phyloP scores from a whole-genome alignment of 2,888 invertebrate species.

The Cantharis flavilabris region DNA sequence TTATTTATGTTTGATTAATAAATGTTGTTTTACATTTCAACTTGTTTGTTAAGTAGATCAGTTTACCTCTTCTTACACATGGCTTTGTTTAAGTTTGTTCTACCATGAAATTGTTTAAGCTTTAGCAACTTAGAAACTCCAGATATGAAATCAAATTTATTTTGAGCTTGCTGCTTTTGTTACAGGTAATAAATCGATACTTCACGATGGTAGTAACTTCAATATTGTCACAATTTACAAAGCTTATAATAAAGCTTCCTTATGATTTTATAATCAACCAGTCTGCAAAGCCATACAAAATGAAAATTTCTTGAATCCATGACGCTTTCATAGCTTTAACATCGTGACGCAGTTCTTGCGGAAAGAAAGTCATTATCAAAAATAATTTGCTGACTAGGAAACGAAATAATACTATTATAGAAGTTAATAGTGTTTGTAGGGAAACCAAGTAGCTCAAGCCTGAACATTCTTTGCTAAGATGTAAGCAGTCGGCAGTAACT shows the following conservation, averaged over 20 bases:
- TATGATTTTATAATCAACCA: not conserved
- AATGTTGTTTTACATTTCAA: not conserved
- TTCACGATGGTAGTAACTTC: not conserved
- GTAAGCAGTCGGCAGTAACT: too few species aligned
- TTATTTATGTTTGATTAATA: not conserved
- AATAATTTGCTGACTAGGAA: too few species aligned
- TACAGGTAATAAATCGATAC: not conserved
- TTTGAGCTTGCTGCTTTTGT: not conserved
- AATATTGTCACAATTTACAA: not conserved
- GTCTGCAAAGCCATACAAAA: not conserved
- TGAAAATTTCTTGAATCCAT: too few species aligned
- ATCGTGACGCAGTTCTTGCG: too few species aligned
- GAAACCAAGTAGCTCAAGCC: too few species aligned
- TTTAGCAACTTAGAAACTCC: not conserved
- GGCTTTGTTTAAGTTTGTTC: not conserved
- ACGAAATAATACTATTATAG: too few species aligned
- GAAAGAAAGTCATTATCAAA: too few species aligned
- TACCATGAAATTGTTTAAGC: not conserved
- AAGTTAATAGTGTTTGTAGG: too few species aligned
- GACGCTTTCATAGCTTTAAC: too few species aligned
- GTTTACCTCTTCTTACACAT: not conserved
- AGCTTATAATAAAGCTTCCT: not conserved
- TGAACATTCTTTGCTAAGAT: too few species aligned
- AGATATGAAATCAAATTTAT: not conserved
- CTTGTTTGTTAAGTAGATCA: not conserved